Base-by-base conservation (phyloP, 2,113 vertebrate species). In the Chlorodrepanis virens region DNA sequence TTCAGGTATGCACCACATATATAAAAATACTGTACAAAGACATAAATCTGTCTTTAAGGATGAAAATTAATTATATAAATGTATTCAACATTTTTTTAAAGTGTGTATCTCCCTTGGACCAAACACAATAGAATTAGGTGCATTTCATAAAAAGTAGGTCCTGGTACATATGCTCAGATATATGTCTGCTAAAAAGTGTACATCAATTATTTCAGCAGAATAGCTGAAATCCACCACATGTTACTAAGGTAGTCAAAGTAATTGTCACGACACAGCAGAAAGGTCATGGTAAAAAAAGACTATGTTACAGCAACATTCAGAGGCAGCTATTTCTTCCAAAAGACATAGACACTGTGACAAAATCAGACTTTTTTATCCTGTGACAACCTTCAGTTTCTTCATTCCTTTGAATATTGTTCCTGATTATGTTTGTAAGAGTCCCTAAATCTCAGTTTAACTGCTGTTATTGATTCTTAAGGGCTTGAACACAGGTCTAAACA, bases 391-490 rank as follows among this genome's bases (percentile, higher is more conserved):
- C 54, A 47, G 18, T 83, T 69, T 78, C 77, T 92, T 89, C 76
- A 2, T 78, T 71, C 63, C 81, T 95, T 90, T 93, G 82, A 96
- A 83, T 89, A 82, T 57, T 83, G 47, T 81, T 64, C n/a, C 47
- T 40, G 45, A 50, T 53, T 45, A 83, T 92, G 52, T 94, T 93
- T 72, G 10, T 37, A 80, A 81, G 84, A 81, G 53, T 82, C 85
- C 33, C 68, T 74, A 95, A 95, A 95, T 94, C 85, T 96, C 37
- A 24, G 37, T 67, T 96, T 92, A 95, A 94, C 83, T 74, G 81
- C 67, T 13, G 11, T 68, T 88, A 79, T 78, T 91, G 93, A 96
- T 71, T 76, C 65, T 82, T 79, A 75, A 89, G 57, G 65, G 74
- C 77, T 70, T 63, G 82, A 78, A 82, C 79, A 84, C 53, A 92